Base-by-base conservation (phyloP, 2,113 vertebrate species). In the Azemiops feae region DNA sequence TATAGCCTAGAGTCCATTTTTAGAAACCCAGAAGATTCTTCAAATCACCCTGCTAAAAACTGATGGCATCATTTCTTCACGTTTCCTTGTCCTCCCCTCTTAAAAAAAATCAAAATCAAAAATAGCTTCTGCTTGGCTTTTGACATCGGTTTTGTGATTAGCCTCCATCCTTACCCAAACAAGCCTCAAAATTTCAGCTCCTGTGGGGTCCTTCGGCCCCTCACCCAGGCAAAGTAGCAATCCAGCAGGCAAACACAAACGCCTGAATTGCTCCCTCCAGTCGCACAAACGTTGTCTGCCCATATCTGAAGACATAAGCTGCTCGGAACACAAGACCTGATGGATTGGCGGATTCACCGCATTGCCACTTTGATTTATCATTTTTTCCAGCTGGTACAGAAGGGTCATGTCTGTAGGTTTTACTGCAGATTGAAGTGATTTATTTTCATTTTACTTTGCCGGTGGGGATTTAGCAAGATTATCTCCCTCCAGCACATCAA, bases 381-480 rank as follows among this genome's bases (percentile, higher is more conserved):
- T 93, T 94, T 25, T 74, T 0, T 2, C 92, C 25, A 55, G 23
- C 94, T 93, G 74, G 25, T 47, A 50, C 92, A 96, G 91, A 91
- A 96, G 91, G 55, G 91, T 69, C 39, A 39, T 57, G 1, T 92
- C 81, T 86, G 34, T 50, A 93, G 92, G n/a, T 25, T 97, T 96
- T 96, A 88, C 92, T 87, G 93, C 91, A 94, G 91, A 90, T 34
- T 85, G 20, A 39, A 93, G 57, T 34, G 85, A 23, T 81, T 86
- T 91, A 74, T 69, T 91, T 85, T 81, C 89, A 91, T 87, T 95
- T 93, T 93, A 94, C 96, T 94, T 97, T 92, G 89, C 89, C 4
- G 2, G 1, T 91, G 60, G 92, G 89, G 89, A 54, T 97, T 96
- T 95, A 91, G 85, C 92, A 93, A 90, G 85, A 92, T 90, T 88